phyloP scores from a whole-genome alignment of 2,113 vertebrate species.

The Prunella himalayana region DNA sequence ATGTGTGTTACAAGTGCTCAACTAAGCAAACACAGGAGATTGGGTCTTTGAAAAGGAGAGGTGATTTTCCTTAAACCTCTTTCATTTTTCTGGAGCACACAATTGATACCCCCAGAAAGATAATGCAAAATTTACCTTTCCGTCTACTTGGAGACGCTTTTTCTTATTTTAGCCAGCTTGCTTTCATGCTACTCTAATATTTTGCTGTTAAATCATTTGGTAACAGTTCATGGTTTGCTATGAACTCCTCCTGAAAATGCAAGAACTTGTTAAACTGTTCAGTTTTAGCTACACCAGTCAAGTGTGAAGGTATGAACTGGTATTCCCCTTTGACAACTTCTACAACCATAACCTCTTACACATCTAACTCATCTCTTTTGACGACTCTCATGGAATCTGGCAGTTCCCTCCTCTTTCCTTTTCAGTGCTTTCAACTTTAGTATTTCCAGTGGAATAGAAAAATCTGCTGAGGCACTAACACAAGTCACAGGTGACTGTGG shows the following conservation, averaged over 20 bases:
- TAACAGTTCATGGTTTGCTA: constrained; percentile 39
- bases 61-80: background rate
- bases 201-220: background rate
- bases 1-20: background rate
- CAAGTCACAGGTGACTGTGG: background rate
- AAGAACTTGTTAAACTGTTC: constrained; percentile 54
- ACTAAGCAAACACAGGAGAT: background rate
- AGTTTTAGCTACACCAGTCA: constrained; percentile 21
- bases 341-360: constrained; percentile 33
- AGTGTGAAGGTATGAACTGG: constrained; percentile 1
- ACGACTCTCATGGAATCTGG: background rate
- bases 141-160: background rate
- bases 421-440: background rate
- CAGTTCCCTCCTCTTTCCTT: background rate
- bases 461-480: background rate
- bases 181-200: constrained; percentile 43
- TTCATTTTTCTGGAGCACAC: background rate
- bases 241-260: constrained; percentile 51
- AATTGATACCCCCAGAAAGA: background rate
- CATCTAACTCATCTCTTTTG: background rate
- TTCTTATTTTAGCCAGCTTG: constrained; percentile 68
- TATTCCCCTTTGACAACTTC: background rate
- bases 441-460: background rate
- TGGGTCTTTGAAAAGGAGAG: background rate
- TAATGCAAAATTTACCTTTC: background rate